phyloP scores from a whole-genome alignment of 2,888 invertebrate genomes.

The Volucella inflata region DNA sequence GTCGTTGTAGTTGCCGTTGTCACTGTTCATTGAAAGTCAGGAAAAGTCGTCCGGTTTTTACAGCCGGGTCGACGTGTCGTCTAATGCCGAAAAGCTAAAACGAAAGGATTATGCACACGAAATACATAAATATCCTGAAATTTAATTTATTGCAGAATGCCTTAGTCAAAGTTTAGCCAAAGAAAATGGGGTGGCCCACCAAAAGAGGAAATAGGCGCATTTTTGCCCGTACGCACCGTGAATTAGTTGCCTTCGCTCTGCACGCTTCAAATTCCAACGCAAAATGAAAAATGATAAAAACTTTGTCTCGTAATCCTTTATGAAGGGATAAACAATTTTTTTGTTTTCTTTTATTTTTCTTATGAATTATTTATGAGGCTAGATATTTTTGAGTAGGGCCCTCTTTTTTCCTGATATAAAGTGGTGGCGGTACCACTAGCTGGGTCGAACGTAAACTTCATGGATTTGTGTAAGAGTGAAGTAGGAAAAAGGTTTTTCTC shows the following conservation, averaged over 20 bases:
- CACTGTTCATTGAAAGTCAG: conserved; percentile 27
- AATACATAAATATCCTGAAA: conserved; percentile 61
- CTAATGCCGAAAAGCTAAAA: conserved; percentile 35
- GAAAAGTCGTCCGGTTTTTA: conserved; percentile 14
- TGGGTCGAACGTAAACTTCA: too few species aligned
- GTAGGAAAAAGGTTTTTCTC: too few species aligned
- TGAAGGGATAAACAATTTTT: conserved; percentile 44
- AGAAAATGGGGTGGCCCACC: conserved; percentile 32
- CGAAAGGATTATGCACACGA: conserved; percentile 66
- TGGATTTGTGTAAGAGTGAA: too few species aligned
- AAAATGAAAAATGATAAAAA: conserved; percentile 72
- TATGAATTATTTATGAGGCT: conserved; percentile 72
- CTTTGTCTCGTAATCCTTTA: conserved; percentile 70
- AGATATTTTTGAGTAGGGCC: conserved; percentile 48
- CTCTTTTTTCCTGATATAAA: not conserved
- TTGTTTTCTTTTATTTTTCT: conserved; percentile 38
- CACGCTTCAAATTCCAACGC: conserved; percentile 47
- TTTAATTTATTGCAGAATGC: conserved; percentile 64
- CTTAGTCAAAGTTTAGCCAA: conserved; percentile 60
- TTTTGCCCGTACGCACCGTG: conserved; percentile 37
- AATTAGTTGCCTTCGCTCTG: conserved; percentile 26
- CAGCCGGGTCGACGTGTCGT: conserved; percentile 1
- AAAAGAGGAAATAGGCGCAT: not conserved
- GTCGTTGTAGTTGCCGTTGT: too few species aligned
- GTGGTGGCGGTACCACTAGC: too few species aligned